Evolutionary conservation across 2,888 invertebrate species (phyloP).

Genomic region (Drosophila seclusa): DNA sequence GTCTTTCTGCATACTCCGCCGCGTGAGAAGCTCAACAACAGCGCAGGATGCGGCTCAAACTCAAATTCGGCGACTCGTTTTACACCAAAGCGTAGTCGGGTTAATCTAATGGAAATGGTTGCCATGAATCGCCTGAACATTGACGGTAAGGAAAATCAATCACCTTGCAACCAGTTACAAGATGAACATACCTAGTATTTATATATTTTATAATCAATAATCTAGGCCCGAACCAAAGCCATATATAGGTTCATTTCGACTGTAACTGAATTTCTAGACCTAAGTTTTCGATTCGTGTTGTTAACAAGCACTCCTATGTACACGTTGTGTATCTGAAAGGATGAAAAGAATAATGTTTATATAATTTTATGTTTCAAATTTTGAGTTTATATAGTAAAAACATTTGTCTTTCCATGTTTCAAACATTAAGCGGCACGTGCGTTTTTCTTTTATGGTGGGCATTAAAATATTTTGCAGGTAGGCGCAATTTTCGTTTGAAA

Average conservation of each 20-base stretch:
- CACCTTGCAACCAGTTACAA: conserved; percentile 44
- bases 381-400: conserved; percentile 44
- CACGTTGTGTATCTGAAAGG: conserved; percentile 64
- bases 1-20: conserved; percentile 84
- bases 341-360: conserved; percentile 31
- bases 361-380: conserved; percentile 36
- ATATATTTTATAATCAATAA: neutral
- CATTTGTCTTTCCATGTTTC: conserved; percentile 75
- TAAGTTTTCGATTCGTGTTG: conserved; percentile 37
- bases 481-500: neutral
- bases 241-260: conserved; percentile 43
- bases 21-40: conserved; percentile 51
- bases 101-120: conserved; percentile 75
- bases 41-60: conserved; percentile 25
- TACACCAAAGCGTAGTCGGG: conserved; percentile 62
- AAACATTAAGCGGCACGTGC: conserved; percentile 53
- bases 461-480: conserved; percentile 12
- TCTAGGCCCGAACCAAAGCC: conserved; percentile 52
- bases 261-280: conserved; percentile 52
- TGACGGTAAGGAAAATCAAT: conserved; percentile 76
- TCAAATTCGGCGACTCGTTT: conserved; percentile 29
- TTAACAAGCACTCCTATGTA: conserved; percentile 32
- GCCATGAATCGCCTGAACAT: conserved; percentile 69
- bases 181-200: conserved; percentile 41
- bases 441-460: conserved; percentile 20